Conservation (phyloP, 2,113 vertebrate species). For the Onychostoma macrolepis region DNA sequence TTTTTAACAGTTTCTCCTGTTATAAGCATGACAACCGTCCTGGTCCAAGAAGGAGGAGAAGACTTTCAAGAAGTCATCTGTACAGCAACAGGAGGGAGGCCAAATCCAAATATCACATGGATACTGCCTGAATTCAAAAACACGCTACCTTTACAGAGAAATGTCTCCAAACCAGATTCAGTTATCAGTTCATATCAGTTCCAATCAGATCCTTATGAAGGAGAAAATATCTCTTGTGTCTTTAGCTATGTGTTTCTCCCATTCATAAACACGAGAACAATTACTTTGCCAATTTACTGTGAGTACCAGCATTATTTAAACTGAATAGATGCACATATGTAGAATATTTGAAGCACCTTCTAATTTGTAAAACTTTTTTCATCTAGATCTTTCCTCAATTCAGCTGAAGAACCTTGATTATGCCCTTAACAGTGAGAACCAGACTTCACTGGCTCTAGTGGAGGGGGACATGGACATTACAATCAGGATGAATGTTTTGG, state of each 20-base stretch:
- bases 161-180: slow-evolving; percentile 29
- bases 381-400: slow-evolving; percentile 66
- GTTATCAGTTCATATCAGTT: slow-evolving; percentile 57
- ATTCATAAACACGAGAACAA: slow-evolving; percentile 36
- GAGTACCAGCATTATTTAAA: slow-evolving; percentile 56
- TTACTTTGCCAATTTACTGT: slow-evolving; percentile 69
- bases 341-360: neutral
- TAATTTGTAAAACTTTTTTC: slow-evolving; percentile 25
- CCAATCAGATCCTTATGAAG: slow-evolving; percentile 56
- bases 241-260: slow-evolving; percentile 68
- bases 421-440: slow-evolving; percentile 7
- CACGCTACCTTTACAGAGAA: slow-evolving; percentile 23
- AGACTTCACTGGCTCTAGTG: slow-evolving; percentile 56
- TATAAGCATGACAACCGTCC: slow-evolving; percentile 65
- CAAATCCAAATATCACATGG: slow-evolving; percentile 69
- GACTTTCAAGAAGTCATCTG: slow-evolving; percentile 71
- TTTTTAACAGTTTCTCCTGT: slow-evolving; percentile 66
- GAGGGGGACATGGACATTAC: slow-evolving; percentile 58
- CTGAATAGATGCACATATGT: neutral
- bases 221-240: slow-evolving; percentile 65
- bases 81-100: slow-evolving; percentile 70
- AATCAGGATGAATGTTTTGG: slow-evolving; percentile 61
- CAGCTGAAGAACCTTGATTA: slow-evolving; percentile 34
- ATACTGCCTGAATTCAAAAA: slow-evolving; percentile 53
- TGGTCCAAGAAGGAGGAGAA: slow-evolving; percentile 59